Evolutionary conservation across 2,888 invertebrate genomes (phyloP).

Genomic region (Cerastis rubricosa): DNA sequence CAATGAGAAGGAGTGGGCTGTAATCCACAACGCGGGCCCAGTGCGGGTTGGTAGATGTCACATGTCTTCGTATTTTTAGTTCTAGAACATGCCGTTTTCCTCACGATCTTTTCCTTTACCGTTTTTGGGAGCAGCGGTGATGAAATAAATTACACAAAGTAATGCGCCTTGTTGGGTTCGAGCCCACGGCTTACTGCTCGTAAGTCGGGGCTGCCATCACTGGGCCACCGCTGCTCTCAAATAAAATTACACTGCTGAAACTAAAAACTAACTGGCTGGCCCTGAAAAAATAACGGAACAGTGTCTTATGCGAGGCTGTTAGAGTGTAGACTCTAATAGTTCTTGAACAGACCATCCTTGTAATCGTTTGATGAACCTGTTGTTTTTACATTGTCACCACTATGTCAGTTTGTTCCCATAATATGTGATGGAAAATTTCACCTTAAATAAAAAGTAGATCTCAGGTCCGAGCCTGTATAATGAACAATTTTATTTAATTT

Average conservation of each 20-base stretch:
- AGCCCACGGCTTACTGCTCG: too few relatives aligned
- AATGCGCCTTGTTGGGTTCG: too few relatives aligned
- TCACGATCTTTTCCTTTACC: too few relatives aligned
- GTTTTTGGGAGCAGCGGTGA: too few relatives aligned
- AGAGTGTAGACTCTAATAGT: slow-evolving; percentile 47
- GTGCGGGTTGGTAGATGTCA: too few relatives aligned
- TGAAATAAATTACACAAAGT: too few relatives aligned
- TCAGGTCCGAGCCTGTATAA: neutral
- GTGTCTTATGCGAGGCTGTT: slow-evolving; percentile 34
- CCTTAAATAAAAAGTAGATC: slow-evolving; percentile 4
- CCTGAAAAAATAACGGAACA: slow-evolving; percentile 52
- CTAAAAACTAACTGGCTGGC: slow-evolving; percentile 36
- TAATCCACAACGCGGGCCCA: too few relatives aligned
- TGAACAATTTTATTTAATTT: neutral
- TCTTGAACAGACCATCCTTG: slow-evolving; percentile 43
- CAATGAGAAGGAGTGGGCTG: too few relatives aligned
- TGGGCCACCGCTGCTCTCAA: too few relatives aligned
- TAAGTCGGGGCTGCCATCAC: too few relatives aligned
- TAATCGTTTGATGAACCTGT: slow-evolving; percentile 40
- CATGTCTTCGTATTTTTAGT: too few relatives aligned
- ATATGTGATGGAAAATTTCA: slow-evolving; percentile 33
- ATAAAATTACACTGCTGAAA: slow-evolving; percentile 3
- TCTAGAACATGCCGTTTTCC: too few relatives aligned
- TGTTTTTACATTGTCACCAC: slow-evolving; percentile 35
- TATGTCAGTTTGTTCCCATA: slow-evolving; percentile 5